These are phyloP conservation scores for Anoplolepis gracilipes DNA, from an alignment of 1,140 invertebrate species.

Conservation along the genomic window DNA sequence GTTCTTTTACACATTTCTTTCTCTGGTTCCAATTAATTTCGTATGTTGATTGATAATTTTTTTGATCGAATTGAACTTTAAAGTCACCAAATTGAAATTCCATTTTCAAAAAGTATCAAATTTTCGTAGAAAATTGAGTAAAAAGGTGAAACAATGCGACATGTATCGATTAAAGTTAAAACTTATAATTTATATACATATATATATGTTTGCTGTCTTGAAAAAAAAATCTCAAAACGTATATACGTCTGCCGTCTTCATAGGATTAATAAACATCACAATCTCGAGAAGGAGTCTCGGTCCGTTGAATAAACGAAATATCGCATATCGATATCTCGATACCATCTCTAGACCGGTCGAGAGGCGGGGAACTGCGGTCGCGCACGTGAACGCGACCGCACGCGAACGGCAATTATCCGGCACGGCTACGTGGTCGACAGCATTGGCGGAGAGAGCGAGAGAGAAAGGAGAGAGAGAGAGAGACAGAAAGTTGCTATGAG, in stretches of 20 bases:
- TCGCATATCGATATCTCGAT: slow-evolving; percentile 31
- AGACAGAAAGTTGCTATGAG: slow-evolving; percentile 54
- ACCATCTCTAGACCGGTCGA: neutral
- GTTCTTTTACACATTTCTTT: too few relatives aligned
- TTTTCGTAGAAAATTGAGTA: too few relatives aligned
- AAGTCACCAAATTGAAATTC: too few relatives aligned
- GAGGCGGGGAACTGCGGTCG: slow-evolving; percentile 45
- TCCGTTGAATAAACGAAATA: slow-evolving; percentile 15
- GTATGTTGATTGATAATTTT: too few relatives aligned
- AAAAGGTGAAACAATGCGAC: too few relatives aligned
- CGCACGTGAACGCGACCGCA: slow-evolving; percentile 65
- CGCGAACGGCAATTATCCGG: slow-evolving; percentile 68
- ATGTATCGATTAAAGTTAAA: too few relatives aligned
- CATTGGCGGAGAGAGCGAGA: slow-evolving; percentile 33
- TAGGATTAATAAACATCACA: slow-evolving; percentile 12
- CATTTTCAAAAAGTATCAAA: too few relatives aligned
- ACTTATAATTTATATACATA: too few relatives aligned
- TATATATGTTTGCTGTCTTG: too few relatives aligned
- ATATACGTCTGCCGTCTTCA: neutral
- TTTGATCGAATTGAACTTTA: too few relatives aligned
- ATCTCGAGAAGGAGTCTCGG: slow-evolving; percentile 22
- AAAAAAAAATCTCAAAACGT: too few relatives aligned
- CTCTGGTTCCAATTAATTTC: too few relatives aligned
- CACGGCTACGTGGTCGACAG: slow-evolving; percentile 61
- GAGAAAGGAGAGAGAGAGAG: slow-evolving; percentile 14